Base-by-base conservation (phyloP, 2,113 vertebrate species). In the Nyctibius bracteatus region DNA sequence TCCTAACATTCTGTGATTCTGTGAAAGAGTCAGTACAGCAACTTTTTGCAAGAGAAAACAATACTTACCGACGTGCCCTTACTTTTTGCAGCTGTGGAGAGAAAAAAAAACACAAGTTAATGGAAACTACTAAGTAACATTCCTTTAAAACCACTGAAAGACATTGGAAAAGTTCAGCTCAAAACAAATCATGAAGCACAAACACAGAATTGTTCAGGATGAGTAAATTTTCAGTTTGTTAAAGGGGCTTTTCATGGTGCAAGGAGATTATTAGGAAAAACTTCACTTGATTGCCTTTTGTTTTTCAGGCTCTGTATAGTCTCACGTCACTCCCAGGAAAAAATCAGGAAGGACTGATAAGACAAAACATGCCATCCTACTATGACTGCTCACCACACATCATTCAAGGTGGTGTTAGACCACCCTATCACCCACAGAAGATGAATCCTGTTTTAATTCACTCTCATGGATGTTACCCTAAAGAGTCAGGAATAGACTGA, bases 41-140 rank as follows among this genome's bases (percentile, higher is more conserved):
- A 37, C 6, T 58, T 52, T 27, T 72, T 58, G 3, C 30, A 27
- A 25, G 16, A 44, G 33, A 59, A 71, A 66, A 54, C 10, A 83
- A 63, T 37, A 96, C 97, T 94, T 86, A 97, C 97, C 18, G 25
- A 22, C 12, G 30, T 81, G 62, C 11, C 6, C 23, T 30, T 67
- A 31, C 23, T 73, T 70, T 68, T 86, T 52, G 46, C 84, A 91
- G 46, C 96, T 95, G 78, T 33, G 16, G 22, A 86, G 25, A 7
- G 7, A 12, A 74, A 82, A 72, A 43, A 39, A 15, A 43, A 12
- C 14, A 41, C 6, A 81, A 68, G 31, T 95, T 79, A 91, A 73
- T 41, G 22, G 39, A 72, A 80, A 82, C 25, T 41, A 55, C 33
- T n/a, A 66, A 71, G 12, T 31, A 59, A 46, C 35, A 33, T 19